Evolutionary conservation across 2,888 invertebrate species (phyloP).

Genomic region (Pyrochroa serraticornis): DNA sequence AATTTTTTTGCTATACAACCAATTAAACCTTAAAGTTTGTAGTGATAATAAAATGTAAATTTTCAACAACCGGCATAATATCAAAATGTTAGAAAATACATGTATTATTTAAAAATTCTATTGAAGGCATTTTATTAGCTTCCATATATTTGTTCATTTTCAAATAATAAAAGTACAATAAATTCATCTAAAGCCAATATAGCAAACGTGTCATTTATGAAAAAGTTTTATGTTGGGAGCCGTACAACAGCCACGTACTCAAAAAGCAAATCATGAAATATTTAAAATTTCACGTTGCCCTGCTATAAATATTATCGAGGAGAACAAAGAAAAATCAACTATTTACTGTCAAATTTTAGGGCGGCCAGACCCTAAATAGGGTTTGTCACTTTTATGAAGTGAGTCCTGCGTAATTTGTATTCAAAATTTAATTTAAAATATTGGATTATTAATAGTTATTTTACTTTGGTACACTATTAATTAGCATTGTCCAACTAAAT

Average conservation of each 20-base stretch:
- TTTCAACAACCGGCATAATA: no score
- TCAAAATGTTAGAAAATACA: no score
- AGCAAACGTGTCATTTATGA: slow-evolving; percentile 26
- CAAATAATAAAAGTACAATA: slow-evolving; percentile 32
- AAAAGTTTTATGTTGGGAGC: slow-evolving; percentile 30
- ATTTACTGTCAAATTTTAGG: slow-evolving; percentile 30
- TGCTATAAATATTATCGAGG: slow-evolving; percentile 28
- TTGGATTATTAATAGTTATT: no score
- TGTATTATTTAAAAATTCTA: no score
- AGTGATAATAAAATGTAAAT: no score
- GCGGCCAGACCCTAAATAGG: slow-evolving; percentile 16
- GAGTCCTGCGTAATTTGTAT: no score
- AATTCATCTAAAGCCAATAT: slow-evolving; percentile 27
- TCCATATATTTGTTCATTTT: slow-evolving; percentile 29
- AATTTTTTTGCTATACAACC: no score
- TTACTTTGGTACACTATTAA: no score
- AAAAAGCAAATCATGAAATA: slow-evolving; percentile 26
- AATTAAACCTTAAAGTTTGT: no score
- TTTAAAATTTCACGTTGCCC: slow-evolving; percentile 30
- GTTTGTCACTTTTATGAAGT: slow-evolving; percentile 1
- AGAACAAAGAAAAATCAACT: slow-evolving; percentile 27
- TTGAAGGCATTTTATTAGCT: slow-evolving; percentile 25
- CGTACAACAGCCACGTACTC: slow-evolving; percentile 29
- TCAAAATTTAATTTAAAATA: no score
- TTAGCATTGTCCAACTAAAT: no score